Conservation (phyloP, 2,888 invertebrate species). For the Pristionchus maxplancki region DNA sequence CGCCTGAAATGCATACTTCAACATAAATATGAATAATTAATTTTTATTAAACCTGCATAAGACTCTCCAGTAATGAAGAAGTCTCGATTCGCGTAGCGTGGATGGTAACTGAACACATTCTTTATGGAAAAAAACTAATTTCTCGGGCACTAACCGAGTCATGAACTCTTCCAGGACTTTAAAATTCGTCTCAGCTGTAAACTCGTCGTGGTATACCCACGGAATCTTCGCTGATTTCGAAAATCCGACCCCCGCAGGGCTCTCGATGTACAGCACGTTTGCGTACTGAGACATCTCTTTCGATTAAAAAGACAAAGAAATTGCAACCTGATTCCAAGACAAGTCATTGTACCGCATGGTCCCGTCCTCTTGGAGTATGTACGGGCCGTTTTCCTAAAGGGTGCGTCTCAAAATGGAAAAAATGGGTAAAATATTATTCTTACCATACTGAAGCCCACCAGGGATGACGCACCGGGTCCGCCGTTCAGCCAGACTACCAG, state of each 20-base stretch:
- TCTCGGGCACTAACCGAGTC: not conserved
- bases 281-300: not conserved
- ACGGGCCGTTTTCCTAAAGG: not conserved
- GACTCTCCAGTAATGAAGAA: conserved; percentile 3
- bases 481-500: not conserved
- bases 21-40: too few relatives aligned
- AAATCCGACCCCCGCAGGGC: too few relatives aligned
- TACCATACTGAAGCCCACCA: not conserved
- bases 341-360: not conserved
- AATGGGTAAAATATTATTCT: not conserved
- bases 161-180: not conserved
- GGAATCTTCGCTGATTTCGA: too few relatives aligned
- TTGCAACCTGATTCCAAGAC: not conserved
- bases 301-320: too few relatives aligned
- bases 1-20: not conserved
- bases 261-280: not conserved
- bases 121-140: not conserved
- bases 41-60: not conserved
- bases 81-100: not conserved
- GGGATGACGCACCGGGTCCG: not conserved
- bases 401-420: not conserved
- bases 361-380: not conserved
- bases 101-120: not conserved
- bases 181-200: not conserved
- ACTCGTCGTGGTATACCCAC: not conserved